Percentiles rank a stretch among this genome's conserved stretches.
These are phyloP conservation scores for Leucoptera coffeella DNA, from an alignment of 2,888 invertebrate genomes.

Conservation along the genomic window DNA sequence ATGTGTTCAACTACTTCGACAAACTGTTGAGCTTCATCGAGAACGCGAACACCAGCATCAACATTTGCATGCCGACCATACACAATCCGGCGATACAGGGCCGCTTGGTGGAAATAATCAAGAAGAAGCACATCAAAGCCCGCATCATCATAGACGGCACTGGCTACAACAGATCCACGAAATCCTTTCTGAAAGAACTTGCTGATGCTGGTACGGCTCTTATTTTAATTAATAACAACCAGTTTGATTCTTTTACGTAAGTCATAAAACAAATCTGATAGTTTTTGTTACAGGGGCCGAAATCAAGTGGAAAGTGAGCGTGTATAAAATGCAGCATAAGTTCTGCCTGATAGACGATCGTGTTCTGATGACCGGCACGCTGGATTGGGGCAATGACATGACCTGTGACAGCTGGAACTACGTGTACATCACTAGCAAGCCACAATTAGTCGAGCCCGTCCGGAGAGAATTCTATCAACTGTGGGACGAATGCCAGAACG, in stretches of 20 bases:
- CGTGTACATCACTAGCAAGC: conserved; percentile 56
- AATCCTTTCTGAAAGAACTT: conserved; percentile 32
- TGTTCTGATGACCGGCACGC: conserved; percentile 62
- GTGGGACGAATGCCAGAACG: conserved; percentile 33
- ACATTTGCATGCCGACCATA: conserved; percentile 42
- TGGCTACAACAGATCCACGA: conserved; percentile 30
- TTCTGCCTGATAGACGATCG: conserved; percentile 62
- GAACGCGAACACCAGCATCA: conserved; percentile 24
- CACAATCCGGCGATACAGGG: conserved; percentile 42
- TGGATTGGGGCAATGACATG: conserved; percentile 71
- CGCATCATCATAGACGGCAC: conserved; percentile 32
- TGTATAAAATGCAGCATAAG: conserved; percentile 69
- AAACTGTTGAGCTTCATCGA: conserved; percentile 36
- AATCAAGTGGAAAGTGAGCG: conserved; percentile 36
- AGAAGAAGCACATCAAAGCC: conserved; percentile 26
- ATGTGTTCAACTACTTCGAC: conserved; percentile 38
- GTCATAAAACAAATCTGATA: conserved; percentile 1
- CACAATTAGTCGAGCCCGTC: conserved; percentile 47
- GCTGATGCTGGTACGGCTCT: conserved; percentile 26
- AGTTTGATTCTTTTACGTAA: too few relatives aligned
- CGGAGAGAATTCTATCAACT: conserved; percentile 54
- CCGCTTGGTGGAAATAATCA: conserved; percentile 24
- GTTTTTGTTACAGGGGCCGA: conserved; percentile 42
- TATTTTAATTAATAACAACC: too few relatives aligned
- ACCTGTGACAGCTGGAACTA: conserved; percentile 68